Conservation (phyloP, 2,797 vertebrate genomes). For the Tragopan temminckii region DNA sequence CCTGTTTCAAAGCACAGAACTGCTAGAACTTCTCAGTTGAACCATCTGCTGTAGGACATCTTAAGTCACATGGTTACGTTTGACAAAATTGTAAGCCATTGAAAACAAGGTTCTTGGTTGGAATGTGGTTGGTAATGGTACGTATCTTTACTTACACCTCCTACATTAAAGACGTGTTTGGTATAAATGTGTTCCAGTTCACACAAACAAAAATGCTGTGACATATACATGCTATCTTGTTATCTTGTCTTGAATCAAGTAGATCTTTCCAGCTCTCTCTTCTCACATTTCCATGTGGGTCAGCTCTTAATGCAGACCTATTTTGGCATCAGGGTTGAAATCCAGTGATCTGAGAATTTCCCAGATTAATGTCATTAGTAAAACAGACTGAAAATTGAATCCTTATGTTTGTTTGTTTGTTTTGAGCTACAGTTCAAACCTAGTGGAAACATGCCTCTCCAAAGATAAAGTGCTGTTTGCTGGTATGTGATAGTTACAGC, state of each 20-base stretch:
- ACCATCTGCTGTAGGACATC: conserved; percentile 26
- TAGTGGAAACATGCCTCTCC: not conserved
- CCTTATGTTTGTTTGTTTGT: too few relatives aligned
- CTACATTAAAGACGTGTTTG: conserved; percentile 18
- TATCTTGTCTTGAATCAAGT: not conserved
- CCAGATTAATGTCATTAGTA: not conserved
- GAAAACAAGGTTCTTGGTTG: conserved; percentile 7
- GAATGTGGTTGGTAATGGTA: not conserved
- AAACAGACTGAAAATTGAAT: not conserved
- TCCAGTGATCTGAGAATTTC: not conserved
- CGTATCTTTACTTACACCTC: conserved; percentile 51
- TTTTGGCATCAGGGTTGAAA: not conserved
- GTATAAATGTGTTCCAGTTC: conserved; percentile 39
- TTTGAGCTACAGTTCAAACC: not conserved
- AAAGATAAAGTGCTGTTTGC: not conserved
- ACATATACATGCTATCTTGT: not conserved
- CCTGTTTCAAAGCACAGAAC: not conserved
- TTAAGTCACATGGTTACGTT: conserved; percentile 38
- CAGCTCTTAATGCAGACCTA: not conserved
- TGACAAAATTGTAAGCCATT: conserved; percentile 3
- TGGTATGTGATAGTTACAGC: not conserved
- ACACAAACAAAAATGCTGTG: conserved; percentile 40
- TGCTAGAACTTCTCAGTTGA: not conserved
- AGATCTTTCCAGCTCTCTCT: not conserved
- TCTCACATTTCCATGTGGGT: not conserved